Percentiles rank a stretch among this genome's conserved stretches.
These are phyloP conservation scores for Aspidoscelis tigris DNA, from an alignment of 2,113 vertebrate species.

Conservation along the genomic window DNA sequence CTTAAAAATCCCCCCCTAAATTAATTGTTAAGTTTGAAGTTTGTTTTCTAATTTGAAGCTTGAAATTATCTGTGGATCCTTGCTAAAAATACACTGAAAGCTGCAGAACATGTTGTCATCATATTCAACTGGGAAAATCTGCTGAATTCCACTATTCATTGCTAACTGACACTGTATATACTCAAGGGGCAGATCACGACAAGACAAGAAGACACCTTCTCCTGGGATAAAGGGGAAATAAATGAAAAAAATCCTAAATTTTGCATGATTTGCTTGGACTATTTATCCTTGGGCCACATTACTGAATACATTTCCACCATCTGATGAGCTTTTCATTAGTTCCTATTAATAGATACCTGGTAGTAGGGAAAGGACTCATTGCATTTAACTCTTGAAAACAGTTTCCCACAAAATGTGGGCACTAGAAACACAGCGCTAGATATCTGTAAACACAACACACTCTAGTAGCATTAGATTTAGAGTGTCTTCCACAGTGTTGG, in stretches of 20 bases:
- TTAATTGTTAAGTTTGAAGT: too few relatives aligned
- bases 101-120: too few relatives aligned
- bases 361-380: neutral
- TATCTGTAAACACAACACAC: slow-evolving; percentile 71
- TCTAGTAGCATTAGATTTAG: slow-evolving; percentile 48
- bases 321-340: neutral
- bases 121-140: too few relatives aligned
- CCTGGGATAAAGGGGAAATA: neutral
- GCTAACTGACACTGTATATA: neutral
- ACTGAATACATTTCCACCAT: neutral
- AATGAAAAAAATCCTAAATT: neutral
- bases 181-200: neutral
- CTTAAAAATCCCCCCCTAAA: too few relatives aligned
- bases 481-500: slow-evolving; percentile 42
- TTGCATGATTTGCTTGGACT: neutral
- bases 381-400: slow-evolving; percentile 31
- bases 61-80: too few relatives aligned
- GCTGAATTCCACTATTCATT: neutral
- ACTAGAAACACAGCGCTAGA: slow-evolving; percentile 41
- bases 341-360: slow-evolving; percentile 14
- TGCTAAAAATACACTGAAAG: too few relatives aligned
- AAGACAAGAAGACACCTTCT: neutral
- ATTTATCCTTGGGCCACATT: neutral
- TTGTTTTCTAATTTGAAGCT: too few relatives aligned
- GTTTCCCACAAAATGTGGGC: slow-evolving; percentile 44